These are phyloP conservation scores for Bolinopsis microptera DNA, from an alignment of 37 sponge, comb jelly and placozoan species.

Conservation along the genomic window DNA sequence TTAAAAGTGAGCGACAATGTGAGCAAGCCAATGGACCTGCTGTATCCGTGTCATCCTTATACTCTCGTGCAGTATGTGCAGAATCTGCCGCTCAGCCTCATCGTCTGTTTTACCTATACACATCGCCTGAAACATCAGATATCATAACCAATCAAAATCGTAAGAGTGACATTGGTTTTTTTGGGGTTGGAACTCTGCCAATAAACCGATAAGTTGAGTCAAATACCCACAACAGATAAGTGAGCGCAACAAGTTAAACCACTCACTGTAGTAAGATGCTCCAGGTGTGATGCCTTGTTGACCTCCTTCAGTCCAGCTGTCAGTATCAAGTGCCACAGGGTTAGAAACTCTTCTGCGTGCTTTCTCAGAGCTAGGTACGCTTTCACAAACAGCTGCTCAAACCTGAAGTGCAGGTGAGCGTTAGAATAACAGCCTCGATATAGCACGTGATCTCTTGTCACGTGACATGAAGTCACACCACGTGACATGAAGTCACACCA, in stretches of 20 bases:
- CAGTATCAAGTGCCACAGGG: not conserved
- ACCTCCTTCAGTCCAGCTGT: not conserved
- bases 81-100: not conserved
- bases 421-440: not conserved
- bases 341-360: conserved; percentile 15
- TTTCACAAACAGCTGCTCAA: conserved; percentile 1
- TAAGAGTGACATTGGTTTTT: too few species aligned
- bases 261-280: not conserved
- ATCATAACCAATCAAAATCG: too few species aligned
- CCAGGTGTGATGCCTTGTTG: not conserved
- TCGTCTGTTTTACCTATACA: not conserved
- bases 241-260: not conserved
- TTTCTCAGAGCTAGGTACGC: conserved; percentile 1
- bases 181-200: too few species aligned
- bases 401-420: too few species aligned
- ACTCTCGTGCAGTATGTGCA: not conserved
- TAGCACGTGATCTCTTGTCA: too few species aligned
- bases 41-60: not conserved
- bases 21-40: not conserved
- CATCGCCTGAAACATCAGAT: not conserved
- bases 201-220: too few species aligned
- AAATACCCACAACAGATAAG: too few species aligned
- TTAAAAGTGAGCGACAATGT: not conserved
- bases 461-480: too few species aligned
- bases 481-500: too few species aligned